Evolutionary conservation across 2,797 vertebrate genomes (phyloP).

Genomic region (Lepilemur septentrionalis): DNA sequence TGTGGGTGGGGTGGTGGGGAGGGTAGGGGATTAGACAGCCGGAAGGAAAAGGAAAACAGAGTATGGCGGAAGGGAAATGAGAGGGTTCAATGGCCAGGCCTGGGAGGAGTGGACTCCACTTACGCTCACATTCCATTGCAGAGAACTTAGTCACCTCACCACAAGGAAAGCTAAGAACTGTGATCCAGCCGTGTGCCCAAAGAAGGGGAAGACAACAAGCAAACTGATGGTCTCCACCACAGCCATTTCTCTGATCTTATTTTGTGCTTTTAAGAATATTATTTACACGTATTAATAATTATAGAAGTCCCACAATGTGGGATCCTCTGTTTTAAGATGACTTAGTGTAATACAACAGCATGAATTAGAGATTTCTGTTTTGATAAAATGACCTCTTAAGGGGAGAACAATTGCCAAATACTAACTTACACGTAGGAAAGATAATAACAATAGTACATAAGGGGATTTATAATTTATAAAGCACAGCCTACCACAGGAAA

Average conservation of each 20-base stretch:
- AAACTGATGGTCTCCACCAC: background rate
- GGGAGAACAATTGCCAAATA: background rate
- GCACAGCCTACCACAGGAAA: background rate
- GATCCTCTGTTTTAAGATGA: background rate
- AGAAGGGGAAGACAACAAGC: background rate
- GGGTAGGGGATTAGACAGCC: background rate
- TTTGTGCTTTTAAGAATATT: background rate
- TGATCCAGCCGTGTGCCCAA: background rate
- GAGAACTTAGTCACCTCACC: background rate
- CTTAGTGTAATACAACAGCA: background rate
- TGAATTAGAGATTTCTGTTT: background rate
- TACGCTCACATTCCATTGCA: background rate
- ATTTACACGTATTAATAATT: background rate
- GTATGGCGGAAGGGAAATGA: accelerated
- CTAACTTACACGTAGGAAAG: background rate
- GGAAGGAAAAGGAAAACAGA: background rate
- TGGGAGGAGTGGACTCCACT: background rate
- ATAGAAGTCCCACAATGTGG: background rate
- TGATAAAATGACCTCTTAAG: slow-evolving; percentile 22
- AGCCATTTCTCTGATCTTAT: background rate
- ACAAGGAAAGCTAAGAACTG: background rate
- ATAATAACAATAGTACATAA: background rate
- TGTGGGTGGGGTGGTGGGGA: accelerated
- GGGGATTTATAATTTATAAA: background rate
- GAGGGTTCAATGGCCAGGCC: background rate